Percentiles rank a stretch among this genome's conserved stretches.
Conservation (phyloP, 2,888 invertebrate genomes). For the Hemithea aestivaria region DNA sequence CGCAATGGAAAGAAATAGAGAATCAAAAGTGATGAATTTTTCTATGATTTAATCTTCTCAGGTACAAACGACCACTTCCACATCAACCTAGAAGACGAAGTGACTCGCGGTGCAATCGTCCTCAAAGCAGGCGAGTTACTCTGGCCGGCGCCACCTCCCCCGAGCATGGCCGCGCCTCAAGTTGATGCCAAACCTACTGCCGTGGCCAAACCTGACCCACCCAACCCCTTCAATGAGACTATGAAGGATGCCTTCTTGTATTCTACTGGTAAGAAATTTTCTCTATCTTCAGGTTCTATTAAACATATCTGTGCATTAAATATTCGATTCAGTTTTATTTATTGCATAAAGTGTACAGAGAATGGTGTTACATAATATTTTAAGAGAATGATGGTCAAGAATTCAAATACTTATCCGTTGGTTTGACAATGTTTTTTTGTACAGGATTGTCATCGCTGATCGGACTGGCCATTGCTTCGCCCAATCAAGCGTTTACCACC, state of each 20-base stretch:
- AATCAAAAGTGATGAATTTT: background rate
- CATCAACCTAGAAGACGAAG: conserved; percentile 91
- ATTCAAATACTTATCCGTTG: too few relatives aligned
- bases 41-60: too few relatives aligned
- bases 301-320: too few relatives aligned
- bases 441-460: conserved; percentile 84
- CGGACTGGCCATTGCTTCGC: conserved; percentile 86
- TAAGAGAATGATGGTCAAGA: too few relatives aligned
- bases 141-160: conserved; percentile 89
- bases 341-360: too few relatives aligned
- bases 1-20: too few relatives aligned
- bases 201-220: conserved; percentile 60
- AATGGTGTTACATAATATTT: too few relatives aligned
- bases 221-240: conserved; percentile 84
- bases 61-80: conserved; percentile 88
- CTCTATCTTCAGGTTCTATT: too few relatives aligned
- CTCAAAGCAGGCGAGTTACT: conserved; percentile 85
- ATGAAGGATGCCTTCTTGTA: conserved; percentile 83
- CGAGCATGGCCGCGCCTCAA: conserved; percentile 46
- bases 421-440: background rate
- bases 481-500: conserved; percentile 90
- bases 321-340: too few relatives aligned
- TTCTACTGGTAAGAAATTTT: conserved; percentile 83
- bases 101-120: conserved; percentile 90
- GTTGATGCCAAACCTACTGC: conserved; percentile 71